These are phyloP conservation scores for Tragelaphus buxtoni DNA, from an alignment of 2,113 vertebrate species.

Conservation along the genomic window DNA sequence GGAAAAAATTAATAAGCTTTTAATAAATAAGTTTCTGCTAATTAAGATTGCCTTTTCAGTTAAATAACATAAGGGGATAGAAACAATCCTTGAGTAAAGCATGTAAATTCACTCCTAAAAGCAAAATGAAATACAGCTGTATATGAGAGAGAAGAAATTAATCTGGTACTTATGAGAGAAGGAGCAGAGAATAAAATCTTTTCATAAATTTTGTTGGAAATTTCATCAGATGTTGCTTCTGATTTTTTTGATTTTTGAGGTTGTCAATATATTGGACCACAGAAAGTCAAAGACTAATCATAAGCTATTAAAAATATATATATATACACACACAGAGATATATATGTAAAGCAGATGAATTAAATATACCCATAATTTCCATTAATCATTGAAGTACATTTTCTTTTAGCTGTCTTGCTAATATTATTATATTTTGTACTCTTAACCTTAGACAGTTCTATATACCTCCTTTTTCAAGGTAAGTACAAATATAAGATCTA, in stretches of 20 bases:
- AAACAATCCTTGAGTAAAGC: neutral
- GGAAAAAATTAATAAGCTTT: neutral
- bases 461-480: neutral
- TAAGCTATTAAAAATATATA: too few species aligned
- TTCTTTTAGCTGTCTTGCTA: too few species aligned
- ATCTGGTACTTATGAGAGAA: neutral
- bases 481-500: neutral
- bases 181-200: neutral
- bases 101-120: conserved; percentile 19
- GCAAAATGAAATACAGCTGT: neutral
- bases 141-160: conserved; percentile 8
- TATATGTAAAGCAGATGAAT: too few species aligned
- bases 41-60: neutral
- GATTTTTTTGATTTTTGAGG: too few species aligned
- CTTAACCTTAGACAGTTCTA: neutral
- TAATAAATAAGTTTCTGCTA: conserved; percentile 1
- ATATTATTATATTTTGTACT: too few species aligned
- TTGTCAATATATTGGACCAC: too few species aligned
- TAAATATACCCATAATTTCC: too few species aligned
- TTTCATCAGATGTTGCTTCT: too few species aligned
- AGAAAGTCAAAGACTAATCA: too few species aligned
- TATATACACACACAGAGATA: too few species aligned
- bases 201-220: neutral
- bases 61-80: neutral
- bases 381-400: too few species aligned